A percentile compares a stretch with the other conserved stretches of the same genome.
These are phyloP conservation scores for Pocota personata DNA, from an alignment of 2,888 invertebrate genomes.

Conservation along the genomic window DNA sequence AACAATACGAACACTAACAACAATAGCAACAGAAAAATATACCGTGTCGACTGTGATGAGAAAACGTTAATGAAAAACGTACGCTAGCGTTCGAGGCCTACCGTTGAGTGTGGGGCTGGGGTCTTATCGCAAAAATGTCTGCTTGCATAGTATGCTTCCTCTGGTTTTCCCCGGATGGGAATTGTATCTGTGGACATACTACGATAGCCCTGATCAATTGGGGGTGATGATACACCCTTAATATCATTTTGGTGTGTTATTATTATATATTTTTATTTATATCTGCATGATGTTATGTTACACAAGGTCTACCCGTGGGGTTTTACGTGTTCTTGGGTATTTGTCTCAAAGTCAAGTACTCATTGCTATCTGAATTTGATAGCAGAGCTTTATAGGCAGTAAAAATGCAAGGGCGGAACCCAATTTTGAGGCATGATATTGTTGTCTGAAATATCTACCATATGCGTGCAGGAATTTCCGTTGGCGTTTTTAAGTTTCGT, in stretches of 20 bases:
- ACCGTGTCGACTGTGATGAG: constrained; percentile 28
- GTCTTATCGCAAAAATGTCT: constrained; percentile 67
- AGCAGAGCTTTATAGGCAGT: background rate
- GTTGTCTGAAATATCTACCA: background rate
- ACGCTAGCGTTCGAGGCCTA: constrained; percentile 62
- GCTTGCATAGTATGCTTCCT: constrained; percentile 56
- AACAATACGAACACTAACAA: constrained; percentile 42
- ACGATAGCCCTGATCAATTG: constrained; percentile 67
- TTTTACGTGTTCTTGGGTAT: constrained; percentile 50
- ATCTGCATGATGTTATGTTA: constrained; percentile 29
- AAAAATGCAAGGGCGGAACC: constrained; percentile 18
- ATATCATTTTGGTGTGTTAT: constrained; percentile 37
- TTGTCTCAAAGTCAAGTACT: constrained; percentile 62
- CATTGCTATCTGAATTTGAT: constrained; percentile 48
- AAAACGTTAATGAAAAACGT: constrained; percentile 71
- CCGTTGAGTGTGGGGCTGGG: constrained; percentile 5
- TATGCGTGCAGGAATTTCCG: constrained; percentile 40
- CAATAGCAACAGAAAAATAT: constrained; percentile 13
- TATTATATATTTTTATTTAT: background rate
- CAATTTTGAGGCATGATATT: background rate
- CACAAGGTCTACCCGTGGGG: constrained; percentile 70
- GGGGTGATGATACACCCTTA: constrained; percentile 70
- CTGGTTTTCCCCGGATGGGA: constrained; percentile 23
- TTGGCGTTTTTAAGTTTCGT: background rate
- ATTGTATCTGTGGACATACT: constrained; percentile 18